Evolutionary conservation across 2,113 vertebrate species (phyloP), one percentile per base, ranked within the genome.

Genomic region (Maccullochella peelii): DNA sequence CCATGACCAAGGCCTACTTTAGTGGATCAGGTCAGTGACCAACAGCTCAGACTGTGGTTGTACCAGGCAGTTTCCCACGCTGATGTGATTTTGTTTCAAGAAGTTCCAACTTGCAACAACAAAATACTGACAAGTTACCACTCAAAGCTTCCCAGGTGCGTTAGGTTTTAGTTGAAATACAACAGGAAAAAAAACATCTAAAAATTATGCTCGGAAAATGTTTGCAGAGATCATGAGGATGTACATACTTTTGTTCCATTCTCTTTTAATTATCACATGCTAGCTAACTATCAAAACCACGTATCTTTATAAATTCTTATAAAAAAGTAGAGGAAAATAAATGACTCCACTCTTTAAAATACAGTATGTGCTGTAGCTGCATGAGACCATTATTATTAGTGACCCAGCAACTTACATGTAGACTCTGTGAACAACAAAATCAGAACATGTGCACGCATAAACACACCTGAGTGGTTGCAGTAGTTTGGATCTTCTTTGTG

Each of bases 401-500:
- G 50, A 84, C 25, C 54, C 5, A 38, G 36, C 4, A 77, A 49
- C 70, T 7, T n/a, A 30, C 3, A 38, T 15, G 20, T 16, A 63
- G 58, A 40, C 4, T 23, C 49, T 14, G 10, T 59, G 72, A 47
- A 21, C 38, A 47, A 16, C 15, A 8, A 6, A 23, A 72, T 16
- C 58, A 69, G 14, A 68, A 20, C 40, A 40, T 57, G 12, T 33
- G 40, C 68, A 66, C 6, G 8, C 25, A 23, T 27, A 40, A 73
- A 94, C 94, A 90, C 91, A 99, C 98, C 95, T 99, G 98, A 47
- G 98, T 99, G 4, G 98, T 99, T 1, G 98, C 94, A 6, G 98
- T 99, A 8, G 98, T 99, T 87, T 99, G 98, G 87, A 99, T 99
- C 93, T 99, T 99, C 91, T 97, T 96, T 76, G 96, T 96, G 90